These are phyloP conservation scores for Cranoglanis bouderius DNA, from an alignment of 2,113 vertebrate species.

Conservation along the genomic window DNA sequence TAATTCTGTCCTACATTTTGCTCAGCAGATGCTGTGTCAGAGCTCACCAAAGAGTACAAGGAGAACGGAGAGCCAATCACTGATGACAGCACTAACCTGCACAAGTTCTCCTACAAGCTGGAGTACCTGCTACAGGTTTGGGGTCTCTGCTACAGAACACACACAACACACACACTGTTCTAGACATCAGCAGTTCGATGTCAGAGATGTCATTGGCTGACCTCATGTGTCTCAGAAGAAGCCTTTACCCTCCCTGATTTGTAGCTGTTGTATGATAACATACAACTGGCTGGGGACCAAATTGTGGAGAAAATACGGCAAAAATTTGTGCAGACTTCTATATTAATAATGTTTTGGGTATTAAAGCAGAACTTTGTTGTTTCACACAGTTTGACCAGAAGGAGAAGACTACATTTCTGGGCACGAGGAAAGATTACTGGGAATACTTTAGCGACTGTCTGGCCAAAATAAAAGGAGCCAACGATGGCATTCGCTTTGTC, in stretches of 20 bases:
- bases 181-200: too few species aligned
- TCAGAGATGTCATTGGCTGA: too few species aligned
- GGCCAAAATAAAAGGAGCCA: conserved; percentile 91
- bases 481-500: conserved; percentile 95
- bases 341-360: background rate
- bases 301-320: background rate
- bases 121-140: conserved; percentile 95
- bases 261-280: too few species aligned
- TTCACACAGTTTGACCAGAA: conserved; percentile 89
- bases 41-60: conserved; percentile 86
- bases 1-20: background rate
- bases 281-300: background rate
- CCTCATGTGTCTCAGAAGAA: too few species aligned
- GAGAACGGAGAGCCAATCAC: conserved; percentile 91
- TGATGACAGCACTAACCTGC: conserved; percentile 90
- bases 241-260: too few species aligned
- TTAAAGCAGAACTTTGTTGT: background rate
- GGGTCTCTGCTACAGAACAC: background rate
- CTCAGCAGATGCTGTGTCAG: conserved; percentile 80
- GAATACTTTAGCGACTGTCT: conserved; percentile 94
- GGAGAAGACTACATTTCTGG: conserved; percentile 88
- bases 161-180: background rate
- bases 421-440: conserved; percentile 94
- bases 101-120: conserved; percentile 95
- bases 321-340: background rate